These are phyloP conservation scores for Struthidea cinerea DNA, from an alignment of 2,113 vertebrate genomes.

Conservation along the genomic window DNA sequence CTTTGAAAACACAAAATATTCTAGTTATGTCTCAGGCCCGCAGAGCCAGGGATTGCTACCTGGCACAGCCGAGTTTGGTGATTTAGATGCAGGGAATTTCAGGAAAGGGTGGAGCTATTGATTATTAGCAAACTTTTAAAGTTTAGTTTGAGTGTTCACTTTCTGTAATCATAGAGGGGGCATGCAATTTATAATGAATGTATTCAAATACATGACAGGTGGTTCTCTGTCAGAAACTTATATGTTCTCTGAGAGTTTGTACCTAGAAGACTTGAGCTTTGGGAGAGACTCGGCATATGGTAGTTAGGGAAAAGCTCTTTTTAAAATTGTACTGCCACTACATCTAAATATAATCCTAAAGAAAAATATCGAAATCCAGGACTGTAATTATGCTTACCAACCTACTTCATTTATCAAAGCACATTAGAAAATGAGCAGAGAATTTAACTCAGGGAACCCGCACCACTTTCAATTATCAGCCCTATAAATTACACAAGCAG, in stretches of 20 bases:
- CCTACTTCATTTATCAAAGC: constrained; percentile 27
- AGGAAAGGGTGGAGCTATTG: not conserved
- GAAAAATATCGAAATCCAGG: not conserved
- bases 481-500: constrained; percentile 46
- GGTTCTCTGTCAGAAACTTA: constrained; percentile 10
- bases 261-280: not conserved
- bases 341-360: constrained; percentile 42
- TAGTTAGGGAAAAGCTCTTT: constrained; percentile 17
- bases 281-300: constrained; percentile 14
- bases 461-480: constrained; percentile 19
- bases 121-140: not conserved
- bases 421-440: not conserved
- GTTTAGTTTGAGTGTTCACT: not conserved
- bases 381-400: constrained; percentile 28
- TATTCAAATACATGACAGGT: not conserved
- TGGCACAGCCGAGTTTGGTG: not conserved
- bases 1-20: not conserved
- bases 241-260: not conserved
- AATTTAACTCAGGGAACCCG: not conserved
- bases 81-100: not conserved
- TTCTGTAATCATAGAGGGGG: not conserved
- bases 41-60: not conserved
- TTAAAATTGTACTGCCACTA: constrained; percentile 4
- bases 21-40: not conserved
- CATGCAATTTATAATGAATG: not conserved